Base-by-base conservation (phyloP, 2,888 invertebrate species). In the Norana najaformis region DNA sequence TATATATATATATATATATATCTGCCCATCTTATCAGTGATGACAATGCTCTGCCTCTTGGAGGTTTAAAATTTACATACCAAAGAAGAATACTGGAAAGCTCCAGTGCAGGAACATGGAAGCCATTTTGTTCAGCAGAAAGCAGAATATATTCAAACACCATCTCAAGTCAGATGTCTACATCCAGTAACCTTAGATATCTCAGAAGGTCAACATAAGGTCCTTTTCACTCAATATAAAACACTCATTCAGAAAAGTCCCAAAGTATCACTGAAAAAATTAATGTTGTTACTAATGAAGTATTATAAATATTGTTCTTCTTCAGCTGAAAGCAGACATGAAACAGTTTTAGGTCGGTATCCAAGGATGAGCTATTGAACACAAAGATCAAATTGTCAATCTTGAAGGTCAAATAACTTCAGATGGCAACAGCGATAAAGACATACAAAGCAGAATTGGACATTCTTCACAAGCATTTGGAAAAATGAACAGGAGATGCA, bases 41-140 rank as follows among this genome's bases (percentile, higher is more conserved):
- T 37, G 37, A 83, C 35, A 83, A 83, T 83, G 37, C n/a, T 83
- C 16, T 89, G 30, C 41, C 69, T 37, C 83, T 83, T 82, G 20
- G 83, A 89, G 14, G 47, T 37, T 35, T 83, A 11, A 89, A 4
- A 38, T 39, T n/a, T 18, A 69, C 69, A 69, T 8, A 69, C 0
- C 69, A 30, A 69, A 13, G 30, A n/a, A 36, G 30, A 23, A 88
- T 30, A 88, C 88, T 88, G 88, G 37, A 88, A 23, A 88, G 30
- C 34, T 88, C 38, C 39, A 82, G n/a, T 13, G 18, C 36, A 89
- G n/a, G 41, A 23, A 89, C 88, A 30, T 38, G 69, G 41, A 91
- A 90, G 89, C 88, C 88, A 88, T 83, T 85, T 34, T 36, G 38
- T 30, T 37, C 88, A n/a, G 38, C 36, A 88, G 38, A 69, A 69